phyloP scores from a whole-genome alignment of 1,140 invertebrate genomes.

The Nasonia vitripennis region DNA sequence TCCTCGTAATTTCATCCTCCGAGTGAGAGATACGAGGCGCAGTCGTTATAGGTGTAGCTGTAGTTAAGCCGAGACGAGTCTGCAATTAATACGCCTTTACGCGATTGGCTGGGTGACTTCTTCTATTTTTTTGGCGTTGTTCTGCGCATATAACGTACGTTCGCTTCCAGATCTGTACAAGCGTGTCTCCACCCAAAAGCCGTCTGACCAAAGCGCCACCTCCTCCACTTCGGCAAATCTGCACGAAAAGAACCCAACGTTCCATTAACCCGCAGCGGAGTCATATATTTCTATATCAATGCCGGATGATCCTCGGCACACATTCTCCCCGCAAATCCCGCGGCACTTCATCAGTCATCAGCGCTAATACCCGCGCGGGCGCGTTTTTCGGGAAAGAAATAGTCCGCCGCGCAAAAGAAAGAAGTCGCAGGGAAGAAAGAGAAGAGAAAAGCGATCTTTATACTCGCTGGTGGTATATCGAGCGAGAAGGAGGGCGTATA shows the following conservation, averaged over 20 bases:
- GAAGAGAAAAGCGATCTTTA: constrained; percentile 39
- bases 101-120: not conserved
- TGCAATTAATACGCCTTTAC: constrained; percentile 21
- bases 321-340: no score
- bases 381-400: not conserved
- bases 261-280: no score
- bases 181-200: not conserved
- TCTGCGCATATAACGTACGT: not conserved
- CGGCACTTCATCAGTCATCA: constrained; percentile 9
- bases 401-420: no score
- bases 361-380: not conserved
- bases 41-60: not conserved
- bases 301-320: no score
- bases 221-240: not conserved
- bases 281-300: no score
- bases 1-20: constrained; percentile 30
- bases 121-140: not conserved
- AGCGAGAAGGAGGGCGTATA: constrained; percentile 46
- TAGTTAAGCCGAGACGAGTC: constrained; percentile 13
- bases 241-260: no score
- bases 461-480: constrained; percentile 20
- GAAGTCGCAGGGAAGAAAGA: constrained; percentile 12
- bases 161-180: not conserved
- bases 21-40: not conserved
- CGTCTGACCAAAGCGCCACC: not conserved